Percentiles rank a stretch among this genome's conserved stretches.
phyloP scores from a whole-genome alignment of 2,113 vertebrate species.

The Pao palembangensis region DNA sequence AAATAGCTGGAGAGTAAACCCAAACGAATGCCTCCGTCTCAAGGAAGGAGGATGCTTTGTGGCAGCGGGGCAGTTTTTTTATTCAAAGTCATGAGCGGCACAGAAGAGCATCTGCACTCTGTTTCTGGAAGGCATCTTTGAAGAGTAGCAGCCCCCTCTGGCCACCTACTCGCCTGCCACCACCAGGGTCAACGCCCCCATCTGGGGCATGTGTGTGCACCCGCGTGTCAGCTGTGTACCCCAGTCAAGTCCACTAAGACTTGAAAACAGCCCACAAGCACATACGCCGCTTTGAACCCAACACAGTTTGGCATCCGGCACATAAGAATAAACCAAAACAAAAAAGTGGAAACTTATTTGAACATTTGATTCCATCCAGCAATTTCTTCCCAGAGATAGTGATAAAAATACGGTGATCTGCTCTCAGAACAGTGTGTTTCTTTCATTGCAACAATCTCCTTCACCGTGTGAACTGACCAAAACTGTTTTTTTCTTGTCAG shows the following conservation, averaged over 20 bases:
- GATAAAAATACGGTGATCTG: conserved; percentile 13
- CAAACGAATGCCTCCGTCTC: conserved; percentile 54
- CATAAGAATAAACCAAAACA: conserved; percentile 43
- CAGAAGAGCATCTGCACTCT: conserved; percentile 45
- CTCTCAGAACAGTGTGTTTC: conserved; percentile 2
- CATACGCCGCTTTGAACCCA: conserved; percentile 44
- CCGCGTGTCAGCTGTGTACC: conserved; percentile 55
- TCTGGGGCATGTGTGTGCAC: conserved; percentile 63
- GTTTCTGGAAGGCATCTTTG: conserved; percentile 44
- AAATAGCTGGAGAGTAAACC: conserved; percentile 58
- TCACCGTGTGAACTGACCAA: conserved; percentile 19
- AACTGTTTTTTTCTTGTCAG: conserved; percentile 11
- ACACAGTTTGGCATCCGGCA: conserved; percentile 46
- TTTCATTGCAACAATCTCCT: conserved; percentile 6
- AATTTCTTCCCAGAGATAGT: conserved; percentile 12
- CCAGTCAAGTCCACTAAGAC: conserved; percentile 67
- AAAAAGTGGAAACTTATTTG: conserved; percentile 14
- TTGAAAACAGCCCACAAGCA: conserved; percentile 47
- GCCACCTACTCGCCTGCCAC: conserved; percentile 44
- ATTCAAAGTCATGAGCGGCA: conserved; percentile 49
- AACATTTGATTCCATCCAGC: conserved; percentile 25
- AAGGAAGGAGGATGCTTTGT: conserved; percentile 46
- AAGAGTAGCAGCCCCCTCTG: conserved; percentile 28
- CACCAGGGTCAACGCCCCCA: conserved; percentile 55
- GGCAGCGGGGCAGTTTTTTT: conserved; percentile 15